These are phyloP conservation scores for Naso thynnoides DNA, from an alignment of 2,797 vertebrate genomes.

Conservation along the genomic window DNA sequence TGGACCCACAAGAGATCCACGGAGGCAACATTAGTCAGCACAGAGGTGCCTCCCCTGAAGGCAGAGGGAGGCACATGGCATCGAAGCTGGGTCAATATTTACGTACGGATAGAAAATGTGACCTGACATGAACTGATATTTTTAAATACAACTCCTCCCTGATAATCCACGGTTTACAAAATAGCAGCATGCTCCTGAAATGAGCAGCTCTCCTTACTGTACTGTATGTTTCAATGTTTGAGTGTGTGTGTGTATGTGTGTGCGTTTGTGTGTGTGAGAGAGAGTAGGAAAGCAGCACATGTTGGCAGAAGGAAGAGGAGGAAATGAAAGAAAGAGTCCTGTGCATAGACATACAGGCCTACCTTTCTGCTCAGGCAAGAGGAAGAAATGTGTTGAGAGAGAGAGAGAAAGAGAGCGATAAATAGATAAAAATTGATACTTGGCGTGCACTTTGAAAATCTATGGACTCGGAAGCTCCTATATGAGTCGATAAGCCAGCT, in stretches of 20 bases:
- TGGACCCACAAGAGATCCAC: constrained; percentile 68
- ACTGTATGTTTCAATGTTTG: constrained; percentile 30
- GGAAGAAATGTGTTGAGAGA: constrained; percentile 48
- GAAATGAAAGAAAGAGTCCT: constrained; percentile 79
- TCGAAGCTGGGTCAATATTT: constrained; percentile 67
- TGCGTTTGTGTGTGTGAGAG: constrained; percentile 6
- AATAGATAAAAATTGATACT: constrained; percentile 53
- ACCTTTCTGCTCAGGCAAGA: constrained; percentile 56
- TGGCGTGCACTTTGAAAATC: constrained; percentile 51
- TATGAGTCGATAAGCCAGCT: constrained; percentile 26
- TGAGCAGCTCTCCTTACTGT: constrained; percentile 31
- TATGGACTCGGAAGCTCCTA: constrained; percentile 27
- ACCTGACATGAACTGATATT: constrained; percentile 1
- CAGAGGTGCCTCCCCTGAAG: constrained; percentile 66
- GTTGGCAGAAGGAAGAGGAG: constrained; percentile 77
- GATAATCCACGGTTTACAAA: constrained; percentile 46
- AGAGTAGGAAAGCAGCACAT: constrained; percentile 73
- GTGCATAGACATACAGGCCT: constrained; percentile 74
- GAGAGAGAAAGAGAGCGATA: constrained; percentile 53
- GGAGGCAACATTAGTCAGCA: constrained; percentile 71
- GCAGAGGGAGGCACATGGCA: constrained; percentile 76
- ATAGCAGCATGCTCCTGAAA: constrained; percentile 37
- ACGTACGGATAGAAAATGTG: constrained; percentile 55
- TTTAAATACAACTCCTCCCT: constrained; percentile 6
- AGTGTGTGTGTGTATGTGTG: constrained; percentile 17